These are phyloP conservation scores for Amphipyra berbera DNA, from an alignment of 2,888 invertebrate genomes.

Conservation along the genomic window DNA sequence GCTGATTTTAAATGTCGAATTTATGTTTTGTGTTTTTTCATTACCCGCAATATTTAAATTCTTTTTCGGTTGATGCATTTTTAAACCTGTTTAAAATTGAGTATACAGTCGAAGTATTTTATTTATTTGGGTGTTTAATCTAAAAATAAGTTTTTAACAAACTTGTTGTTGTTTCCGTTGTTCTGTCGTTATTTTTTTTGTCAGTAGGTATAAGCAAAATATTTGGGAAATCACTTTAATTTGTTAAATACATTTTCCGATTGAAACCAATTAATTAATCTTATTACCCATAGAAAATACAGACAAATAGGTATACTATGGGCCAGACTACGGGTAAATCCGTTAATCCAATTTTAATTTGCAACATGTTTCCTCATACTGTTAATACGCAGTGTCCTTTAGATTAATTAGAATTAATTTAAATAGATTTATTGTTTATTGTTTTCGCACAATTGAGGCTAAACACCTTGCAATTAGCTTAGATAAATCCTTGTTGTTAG, in stretches of 20 bases:
- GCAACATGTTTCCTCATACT: constrained; percentile 37
- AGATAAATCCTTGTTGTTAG: constrained; percentile 11
- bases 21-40: constrained; percentile 11
- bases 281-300: constrained; percentile 10
- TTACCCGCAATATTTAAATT: not conserved
- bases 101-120: too few relatives aligned
- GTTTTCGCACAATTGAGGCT: constrained; percentile 18
- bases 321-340: constrained; percentile 35
- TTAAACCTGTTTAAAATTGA: not conserved
- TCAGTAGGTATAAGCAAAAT: too few relatives aligned
- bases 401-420: constrained; percentile 30
- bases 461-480: constrained; percentile 7
- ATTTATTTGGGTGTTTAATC: too few relatives aligned
- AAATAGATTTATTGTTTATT: constrained; percentile 21
- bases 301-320: not conserved
- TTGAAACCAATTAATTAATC: constrained; percentile 12
- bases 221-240: too few relatives aligned
- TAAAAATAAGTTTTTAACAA: too few relatives aligned
- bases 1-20: constrained; percentile 38
- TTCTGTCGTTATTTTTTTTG: too few relatives aligned
- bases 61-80: not conserved
- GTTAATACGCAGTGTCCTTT: constrained; percentile 11
- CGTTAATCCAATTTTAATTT: constrained; percentile 43
- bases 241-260: not conserved
- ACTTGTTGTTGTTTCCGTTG: too few relatives aligned